Percentiles rank a stretch among this genome's conserved stretches.
These are phyloP conservation scores for Drosophila insularis DNA, from an alignment of 1,140 invertebrate species.

Conservation along the genomic window DNA sequence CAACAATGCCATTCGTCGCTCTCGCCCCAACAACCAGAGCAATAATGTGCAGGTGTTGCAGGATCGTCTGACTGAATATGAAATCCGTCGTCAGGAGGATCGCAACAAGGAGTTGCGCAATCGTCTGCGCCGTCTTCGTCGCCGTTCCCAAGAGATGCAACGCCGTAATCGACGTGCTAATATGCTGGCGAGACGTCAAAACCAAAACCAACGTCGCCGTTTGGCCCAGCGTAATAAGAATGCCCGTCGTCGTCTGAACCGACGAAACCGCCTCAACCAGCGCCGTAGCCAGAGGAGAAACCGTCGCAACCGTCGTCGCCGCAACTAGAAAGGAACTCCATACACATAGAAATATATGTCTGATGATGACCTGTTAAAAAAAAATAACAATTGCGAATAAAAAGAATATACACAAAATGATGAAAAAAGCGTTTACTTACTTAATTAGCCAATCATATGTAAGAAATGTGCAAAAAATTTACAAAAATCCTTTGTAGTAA, in stretches of 20 bases:
- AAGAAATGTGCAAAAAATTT: too few species aligned
- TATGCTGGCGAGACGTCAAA: background rate
- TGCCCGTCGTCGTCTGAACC: background rate
- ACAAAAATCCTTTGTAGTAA: too few species aligned
- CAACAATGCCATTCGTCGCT: background rate
- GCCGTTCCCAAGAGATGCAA: background rate
- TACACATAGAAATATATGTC: background rate
- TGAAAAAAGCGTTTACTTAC: too few species aligned
- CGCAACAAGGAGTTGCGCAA: conserved; percentile 27
- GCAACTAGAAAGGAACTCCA: conserved; percentile 31
- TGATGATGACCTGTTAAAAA: conserved; percentile 6
- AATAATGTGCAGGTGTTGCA: background rate
- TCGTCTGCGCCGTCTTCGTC: conserved; percentile 13
- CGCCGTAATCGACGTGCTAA: conserved; percentile 11
- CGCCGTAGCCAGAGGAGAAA: conserved; percentile 31
- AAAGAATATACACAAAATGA: conserved; percentile 1
- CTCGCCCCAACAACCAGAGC: background rate
- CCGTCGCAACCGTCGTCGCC: conserved; percentile 37
- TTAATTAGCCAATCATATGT: too few species aligned
- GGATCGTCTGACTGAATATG: conserved; percentile 31
- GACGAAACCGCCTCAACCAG: conserved; percentile 16
- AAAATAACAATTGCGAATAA: conserved; percentile 33
- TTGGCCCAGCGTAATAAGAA: background rate
- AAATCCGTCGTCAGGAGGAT: conserved; percentile 54
- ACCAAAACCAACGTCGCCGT: background rate